Conservation (phyloP, 2,797 vertebrate species). For the Sternotherus odoratus region DNA sequence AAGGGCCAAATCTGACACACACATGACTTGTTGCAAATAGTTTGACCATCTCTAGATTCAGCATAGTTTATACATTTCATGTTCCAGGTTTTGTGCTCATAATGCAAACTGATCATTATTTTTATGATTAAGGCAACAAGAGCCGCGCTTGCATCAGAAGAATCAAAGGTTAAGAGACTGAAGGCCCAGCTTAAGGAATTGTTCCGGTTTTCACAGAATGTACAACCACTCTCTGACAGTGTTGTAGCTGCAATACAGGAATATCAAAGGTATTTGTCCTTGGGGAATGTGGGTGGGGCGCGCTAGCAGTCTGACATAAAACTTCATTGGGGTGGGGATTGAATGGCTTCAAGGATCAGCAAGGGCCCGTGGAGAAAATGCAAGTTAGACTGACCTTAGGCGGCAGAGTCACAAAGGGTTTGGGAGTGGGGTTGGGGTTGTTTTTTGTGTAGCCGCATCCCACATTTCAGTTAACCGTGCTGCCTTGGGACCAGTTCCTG, state of each 20-base stretch:
- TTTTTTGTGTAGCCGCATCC: neutral
- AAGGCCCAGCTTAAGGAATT: conserved; percentile 91
- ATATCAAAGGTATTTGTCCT: conserved; percentile 87
- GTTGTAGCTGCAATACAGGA: conserved; percentile 88
- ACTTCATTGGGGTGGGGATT: neutral
- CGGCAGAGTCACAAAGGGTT: neutral
- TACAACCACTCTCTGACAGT: conserved; percentile 83
- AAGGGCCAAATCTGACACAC: neutral
- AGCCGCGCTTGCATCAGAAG: conserved; percentile 83
- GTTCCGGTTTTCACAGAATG: conserved; percentile 85
- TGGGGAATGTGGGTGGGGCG: neutral
- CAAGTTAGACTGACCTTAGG: neutral
- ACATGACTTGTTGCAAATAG: neutral
- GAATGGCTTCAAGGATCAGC: neutral
- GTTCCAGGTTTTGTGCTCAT: neutral
- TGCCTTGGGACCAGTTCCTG: neutral
- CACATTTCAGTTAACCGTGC: neutral
- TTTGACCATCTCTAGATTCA: neutral
- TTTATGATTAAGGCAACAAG: conserved; percentile 81
- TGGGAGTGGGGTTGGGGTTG: no score
- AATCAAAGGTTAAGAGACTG: conserved; percentile 85
- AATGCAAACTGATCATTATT: conserved; percentile 12
- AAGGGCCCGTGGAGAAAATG: neutral
- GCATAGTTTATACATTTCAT: conserved; percentile 1
- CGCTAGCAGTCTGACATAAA: neutral